These are phyloP conservation scores for Nephila pilipes DNA, from an alignment of 1,140 invertebrate genomes.

Conservation along the genomic window DNA sequence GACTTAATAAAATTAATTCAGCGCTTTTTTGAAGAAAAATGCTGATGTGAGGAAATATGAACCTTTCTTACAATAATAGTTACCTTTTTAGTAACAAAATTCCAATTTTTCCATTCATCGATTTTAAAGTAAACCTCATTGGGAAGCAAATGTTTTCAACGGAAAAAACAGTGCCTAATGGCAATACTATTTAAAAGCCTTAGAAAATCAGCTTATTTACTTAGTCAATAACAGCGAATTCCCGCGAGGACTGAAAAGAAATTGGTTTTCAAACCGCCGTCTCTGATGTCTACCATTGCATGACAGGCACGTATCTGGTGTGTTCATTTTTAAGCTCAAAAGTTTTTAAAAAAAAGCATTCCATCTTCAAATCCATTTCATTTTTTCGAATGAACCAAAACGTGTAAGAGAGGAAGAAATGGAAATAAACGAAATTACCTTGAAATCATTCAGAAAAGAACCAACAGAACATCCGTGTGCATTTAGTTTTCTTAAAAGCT, in stretches of 20 bases:
- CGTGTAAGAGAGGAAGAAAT: background rate
- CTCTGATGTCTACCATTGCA: conserved; percentile 19
- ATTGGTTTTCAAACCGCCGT: conserved; percentile 7
- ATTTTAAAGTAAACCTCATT: conserved; percentile 21
- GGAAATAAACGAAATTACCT: conserved; percentile 3
- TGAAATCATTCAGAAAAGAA: background rate
- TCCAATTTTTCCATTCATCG: background rate
- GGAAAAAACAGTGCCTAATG: background rate
- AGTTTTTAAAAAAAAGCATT: background rate
- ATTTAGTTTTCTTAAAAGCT: background rate
- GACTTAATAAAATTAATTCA: too few relatives aligned
- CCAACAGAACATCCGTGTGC: background rate
- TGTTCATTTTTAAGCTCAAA: conserved; percentile 11
- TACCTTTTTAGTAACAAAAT: background rate
- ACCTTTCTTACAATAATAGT: too few relatives aligned
- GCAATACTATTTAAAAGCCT: background rate
- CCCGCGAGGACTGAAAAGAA: background rate
- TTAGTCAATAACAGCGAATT: conserved; percentile 6
- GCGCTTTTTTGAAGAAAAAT: too few relatives aligned
- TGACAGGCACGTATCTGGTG: conserved; percentile 10
- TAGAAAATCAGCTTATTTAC: conserved; percentile 32
- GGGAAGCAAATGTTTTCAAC: background rate
- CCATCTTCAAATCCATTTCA: conserved; percentile 23
- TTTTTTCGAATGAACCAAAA: conserved; percentile 9
- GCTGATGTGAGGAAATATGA: too few relatives aligned